Evolutionary conservation across 2,797 vertebrate species (phyloP).

Genomic region (Aselliscus stoliczkanus): DNA sequence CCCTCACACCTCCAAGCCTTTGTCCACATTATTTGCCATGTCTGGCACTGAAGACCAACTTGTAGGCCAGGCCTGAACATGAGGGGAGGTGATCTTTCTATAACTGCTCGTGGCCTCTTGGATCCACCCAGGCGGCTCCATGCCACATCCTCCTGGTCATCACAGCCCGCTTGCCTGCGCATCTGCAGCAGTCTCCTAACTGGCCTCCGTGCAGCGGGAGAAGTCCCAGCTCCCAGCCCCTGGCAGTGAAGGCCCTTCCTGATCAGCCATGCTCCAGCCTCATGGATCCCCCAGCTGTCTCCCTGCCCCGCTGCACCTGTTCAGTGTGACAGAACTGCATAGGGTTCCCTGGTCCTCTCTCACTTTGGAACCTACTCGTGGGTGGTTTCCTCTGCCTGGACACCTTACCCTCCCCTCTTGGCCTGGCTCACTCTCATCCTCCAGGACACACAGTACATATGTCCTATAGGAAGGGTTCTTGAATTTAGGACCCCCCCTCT

Average conservation of each 20-base stretch:
- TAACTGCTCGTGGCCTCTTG: neutral
- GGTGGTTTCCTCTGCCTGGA: neutral
- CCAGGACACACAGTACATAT: neutral
- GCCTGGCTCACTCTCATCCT: neutral
- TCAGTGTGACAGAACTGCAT: neutral
- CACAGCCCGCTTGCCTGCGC: neutral
- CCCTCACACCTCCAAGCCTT: neutral
- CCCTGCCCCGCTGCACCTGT: neutral
- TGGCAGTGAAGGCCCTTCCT: neutral
- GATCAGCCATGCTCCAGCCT: neutral
- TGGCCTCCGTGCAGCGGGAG: neutral
- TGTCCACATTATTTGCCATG: rapidly evolving
- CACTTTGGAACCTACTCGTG: neutral
- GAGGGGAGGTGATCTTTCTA: neutral
- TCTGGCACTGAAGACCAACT: neutral
- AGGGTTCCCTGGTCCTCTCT: neutral
- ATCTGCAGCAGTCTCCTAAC: neutral
- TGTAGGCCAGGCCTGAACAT: rapidly evolving
- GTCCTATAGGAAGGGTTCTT: neutral
- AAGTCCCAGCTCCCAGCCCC: neutral
- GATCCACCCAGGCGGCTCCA: neutral
- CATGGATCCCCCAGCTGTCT: neutral
- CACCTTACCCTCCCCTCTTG: neutral
- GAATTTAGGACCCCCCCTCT: neutral
- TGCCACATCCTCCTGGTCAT: neutral